Evolutionary conservation across 2,797 vertebrate genomes (phyloP), one percentile per base, ranked within the genome.

Genomic region (Hemibagrus guttatus): DNA sequence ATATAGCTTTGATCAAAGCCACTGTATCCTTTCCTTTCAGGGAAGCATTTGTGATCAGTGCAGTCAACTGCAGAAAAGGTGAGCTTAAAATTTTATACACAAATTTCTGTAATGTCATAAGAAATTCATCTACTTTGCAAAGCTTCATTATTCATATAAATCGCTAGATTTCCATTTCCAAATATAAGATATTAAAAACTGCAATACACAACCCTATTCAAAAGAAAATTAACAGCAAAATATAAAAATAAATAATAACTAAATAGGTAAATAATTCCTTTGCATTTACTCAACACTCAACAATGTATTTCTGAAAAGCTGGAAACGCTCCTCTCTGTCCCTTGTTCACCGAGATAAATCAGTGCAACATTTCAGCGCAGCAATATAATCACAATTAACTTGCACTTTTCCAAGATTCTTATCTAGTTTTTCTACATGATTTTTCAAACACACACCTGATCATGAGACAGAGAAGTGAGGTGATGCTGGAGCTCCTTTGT

Each of bases 11-110:
- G 31, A 99, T 94, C 87, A 97, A 86, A 1, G 93, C 79, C 5
- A 96, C 94, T 35, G 94, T 93, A 39, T 95, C 94, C 90, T 94
- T 97, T 1, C 97, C 97, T 90, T 95, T 98, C 82, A 99, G 89
- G 1, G 97, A 97, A 39, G 95, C 94, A 42, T 92, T 95, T 42
- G 95, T 97, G 86, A 99, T 94, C n/a, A 96, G 88, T 0, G 90
- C 83, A 3, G 89, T 92, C 46, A 99, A 90, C 98, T 99, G 91
- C 68, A 85, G 88, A 42, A 84, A 78, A 31, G 92, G 83, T 76
- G 13, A 72, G 0, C 39, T 69, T 19, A 21, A 46, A 23, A 39
- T 61, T 63, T n/a, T 61, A 80, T n/a, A 13, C 23, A 42, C 6
- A 0, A 61, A 61, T 42, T 80, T 42, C 56, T 42, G 31, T 11